These are phyloP conservation scores for Eupeodes luniger DNA, from an alignment of 2,888 invertebrate genomes.

Conservation along the genomic window DNA sequence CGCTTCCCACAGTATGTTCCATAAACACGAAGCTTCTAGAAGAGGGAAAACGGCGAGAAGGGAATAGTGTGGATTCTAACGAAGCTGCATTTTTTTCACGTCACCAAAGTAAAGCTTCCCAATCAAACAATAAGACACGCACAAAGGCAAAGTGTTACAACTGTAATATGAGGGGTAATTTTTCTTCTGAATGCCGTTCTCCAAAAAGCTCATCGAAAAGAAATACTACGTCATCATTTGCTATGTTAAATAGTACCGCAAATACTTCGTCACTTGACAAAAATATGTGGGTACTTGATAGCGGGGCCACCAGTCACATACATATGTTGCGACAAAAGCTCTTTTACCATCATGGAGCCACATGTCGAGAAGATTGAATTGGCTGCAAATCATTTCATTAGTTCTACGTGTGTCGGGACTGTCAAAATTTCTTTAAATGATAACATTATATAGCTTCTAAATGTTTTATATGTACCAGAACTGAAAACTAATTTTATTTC, in stretches of 20 bases:
- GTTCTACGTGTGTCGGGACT: no score
- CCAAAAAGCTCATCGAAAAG: not conserved
- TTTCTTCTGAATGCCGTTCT: constrained; percentile 21
- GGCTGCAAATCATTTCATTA: no score
- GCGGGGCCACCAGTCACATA: no score
- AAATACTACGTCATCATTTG: constrained; percentile 13
- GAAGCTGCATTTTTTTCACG: constrained; percentile 13
- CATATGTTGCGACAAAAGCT: no score
- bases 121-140: constrained; percentile 4
- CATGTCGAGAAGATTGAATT: no score
- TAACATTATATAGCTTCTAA: no score
- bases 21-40: constrained; percentile 42
- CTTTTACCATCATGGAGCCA: no score
- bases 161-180: constrained; percentile 2
- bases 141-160: constrained; percentile 17
- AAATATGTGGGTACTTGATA: no score
- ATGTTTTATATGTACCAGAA: no score
- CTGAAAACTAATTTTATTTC: no score
- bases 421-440: no score
- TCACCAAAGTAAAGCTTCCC: constrained; percentile 3
- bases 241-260: constrained; percentile 19
- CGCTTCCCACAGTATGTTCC: constrained; percentile 21
- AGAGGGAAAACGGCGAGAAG: constrained; percentile 34
- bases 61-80: not conserved
- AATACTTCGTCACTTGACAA: no score